Evolutionary conservation across 2,888 invertebrate genomes (phyloP).

Genomic region (Ornithoptera priamus): DNA sequence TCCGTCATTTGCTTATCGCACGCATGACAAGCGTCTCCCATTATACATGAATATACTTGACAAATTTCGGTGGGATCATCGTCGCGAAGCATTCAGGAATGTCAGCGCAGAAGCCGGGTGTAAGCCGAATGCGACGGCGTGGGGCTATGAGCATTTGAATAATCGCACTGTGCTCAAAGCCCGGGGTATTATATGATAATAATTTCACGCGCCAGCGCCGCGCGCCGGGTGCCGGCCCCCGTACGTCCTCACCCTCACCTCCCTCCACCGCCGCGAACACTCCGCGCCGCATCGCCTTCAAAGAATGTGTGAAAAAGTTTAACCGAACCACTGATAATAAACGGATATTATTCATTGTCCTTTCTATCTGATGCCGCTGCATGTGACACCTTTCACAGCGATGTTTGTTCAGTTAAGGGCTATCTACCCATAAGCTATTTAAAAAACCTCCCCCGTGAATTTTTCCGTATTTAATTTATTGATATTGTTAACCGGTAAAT

Average conservation of each 20-base stretch:
- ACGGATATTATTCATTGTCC: constrained; percentile 39
- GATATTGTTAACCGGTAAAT: constrained; percentile 65
- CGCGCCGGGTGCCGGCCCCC: constrained; percentile 49
- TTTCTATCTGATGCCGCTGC: constrained; percentile 35
- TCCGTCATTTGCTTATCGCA: constrained; percentile 78
- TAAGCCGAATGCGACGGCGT: constrained; percentile 43
- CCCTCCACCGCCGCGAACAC: constrained; percentile 41
- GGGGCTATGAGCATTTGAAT: constrained; percentile 72
- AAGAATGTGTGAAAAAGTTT: constrained; percentile 73
- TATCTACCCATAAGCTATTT: constrained; percentile 38
- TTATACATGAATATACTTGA: constrained; percentile 75
- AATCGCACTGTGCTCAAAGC: constrained; percentile 69
- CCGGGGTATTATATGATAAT: constrained; percentile 77
- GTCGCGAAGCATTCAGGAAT: constrained; percentile 62
- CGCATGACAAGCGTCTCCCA: constrained; percentile 73
- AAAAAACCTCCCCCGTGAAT: constrained; percentile 44
- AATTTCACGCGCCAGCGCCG: constrained; percentile 74
- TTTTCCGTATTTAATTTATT: constrained; percentile 59
- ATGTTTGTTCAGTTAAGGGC: constrained; percentile 44
- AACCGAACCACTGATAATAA: constrained; percentile 45
- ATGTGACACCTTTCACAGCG: constrained; percentile 49
- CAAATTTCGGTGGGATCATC: constrained; percentile 64
- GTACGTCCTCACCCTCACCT: constrained; percentile 18
- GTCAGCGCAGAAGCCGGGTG: constrained; percentile 48
- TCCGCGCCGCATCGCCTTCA: constrained; percentile 46